phyloP scores from a whole-genome alignment of 2,888 invertebrate species.

The Tromatobia lineatoria region DNA sequence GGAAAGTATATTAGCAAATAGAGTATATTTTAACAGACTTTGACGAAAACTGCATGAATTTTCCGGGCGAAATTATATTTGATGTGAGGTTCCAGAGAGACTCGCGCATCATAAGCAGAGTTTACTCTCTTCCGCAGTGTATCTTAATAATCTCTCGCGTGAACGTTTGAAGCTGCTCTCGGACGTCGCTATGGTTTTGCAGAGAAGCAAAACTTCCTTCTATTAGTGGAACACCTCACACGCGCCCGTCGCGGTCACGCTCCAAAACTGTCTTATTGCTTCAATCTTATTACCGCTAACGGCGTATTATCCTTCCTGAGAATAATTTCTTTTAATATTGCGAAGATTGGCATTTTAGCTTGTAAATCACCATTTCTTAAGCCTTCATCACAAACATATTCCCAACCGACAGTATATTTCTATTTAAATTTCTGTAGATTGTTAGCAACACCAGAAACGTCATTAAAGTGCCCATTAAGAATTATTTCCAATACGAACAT shows the following conservation, averaged over 20 bases:
- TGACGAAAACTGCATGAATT: background rate
- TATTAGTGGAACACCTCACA: conserved; percentile 76
- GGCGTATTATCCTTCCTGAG: conserved; percentile 74
- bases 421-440: too few relatives aligned
- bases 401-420: too few relatives aligned
- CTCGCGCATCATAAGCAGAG: background rate
- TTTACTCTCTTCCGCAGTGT: conserved; percentile 31
- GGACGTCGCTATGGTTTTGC: conserved; percentile 36
- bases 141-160: conserved; percentile 47
- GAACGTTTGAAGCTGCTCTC: conserved; percentile 49
- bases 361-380: background rate
- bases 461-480: too few relatives aligned
- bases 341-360: conserved; percentile 61
- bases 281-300: conserved; percentile 83
- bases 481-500: too few relatives aligned
- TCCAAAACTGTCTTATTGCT: conserved; percentile 84
- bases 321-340: conserved; percentile 72
- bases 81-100: conserved; percentile 6
- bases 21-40: background rate
- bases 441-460: too few relatives aligned
- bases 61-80: background rate
- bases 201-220: conserved; percentile 61
- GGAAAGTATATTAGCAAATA: background rate
- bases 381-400: background rate
- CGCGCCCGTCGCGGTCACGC: conserved; percentile 80